Conservation (phyloP, 2,888 invertebrate genomes). For the Lasioglossum pauxillum region DNA sequence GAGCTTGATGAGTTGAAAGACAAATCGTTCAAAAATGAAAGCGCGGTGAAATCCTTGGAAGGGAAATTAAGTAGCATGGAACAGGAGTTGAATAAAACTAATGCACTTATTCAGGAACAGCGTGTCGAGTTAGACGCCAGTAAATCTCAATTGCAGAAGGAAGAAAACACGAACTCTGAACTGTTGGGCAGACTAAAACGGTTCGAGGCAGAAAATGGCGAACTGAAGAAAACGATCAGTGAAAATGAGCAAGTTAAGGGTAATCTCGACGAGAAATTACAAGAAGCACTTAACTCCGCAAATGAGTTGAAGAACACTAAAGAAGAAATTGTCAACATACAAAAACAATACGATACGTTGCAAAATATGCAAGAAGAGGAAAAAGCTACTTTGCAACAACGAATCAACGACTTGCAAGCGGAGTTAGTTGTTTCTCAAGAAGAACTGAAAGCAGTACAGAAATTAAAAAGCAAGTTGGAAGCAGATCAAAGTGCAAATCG, state of each 20-base stretch:
- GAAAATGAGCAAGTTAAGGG: slow-evolving; percentile 84
- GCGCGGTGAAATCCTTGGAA: slow-evolving; percentile 69
- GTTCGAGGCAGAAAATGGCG: slow-evolving; percentile 65
- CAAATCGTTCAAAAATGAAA: slow-evolving; percentile 69
- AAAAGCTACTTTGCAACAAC: slow-evolving; percentile 70
- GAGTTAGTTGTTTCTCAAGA: slow-evolving; percentile 68
- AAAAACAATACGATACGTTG: slow-evolving; percentile 79
- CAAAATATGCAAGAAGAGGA: slow-evolving; percentile 71
- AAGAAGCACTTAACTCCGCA: slow-evolving; percentile 80
- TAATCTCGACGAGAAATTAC: slow-evolving; percentile 84
- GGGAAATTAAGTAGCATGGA: slow-evolving; percentile 67
- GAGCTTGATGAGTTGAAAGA: slow-evolving; percentile 77
- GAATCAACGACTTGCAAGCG: slow-evolving; percentile 70
- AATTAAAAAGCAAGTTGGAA: slow-evolving; percentile 69
- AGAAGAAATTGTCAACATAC: slow-evolving; percentile 58
- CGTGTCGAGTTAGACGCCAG: slow-evolving; percentile 68
- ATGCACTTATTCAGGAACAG: slow-evolving; percentile 63
- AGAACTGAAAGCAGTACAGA: slow-evolving; percentile 71
- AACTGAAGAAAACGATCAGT: slow-evolving; percentile 58
- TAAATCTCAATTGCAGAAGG: slow-evolving; percentile 66
- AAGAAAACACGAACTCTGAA: slow-evolving; percentile 66
- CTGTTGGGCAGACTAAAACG: slow-evolving; percentile 58
- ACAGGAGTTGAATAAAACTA: slow-evolving; percentile 68
- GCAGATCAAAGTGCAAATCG: slow-evolving; percentile 68
- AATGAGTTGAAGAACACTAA: slow-evolving; percentile 70